Evolutionary conservation across 1,140 invertebrate species (phyloP).

Genomic region (Scaptomyza pallida): DNA sequence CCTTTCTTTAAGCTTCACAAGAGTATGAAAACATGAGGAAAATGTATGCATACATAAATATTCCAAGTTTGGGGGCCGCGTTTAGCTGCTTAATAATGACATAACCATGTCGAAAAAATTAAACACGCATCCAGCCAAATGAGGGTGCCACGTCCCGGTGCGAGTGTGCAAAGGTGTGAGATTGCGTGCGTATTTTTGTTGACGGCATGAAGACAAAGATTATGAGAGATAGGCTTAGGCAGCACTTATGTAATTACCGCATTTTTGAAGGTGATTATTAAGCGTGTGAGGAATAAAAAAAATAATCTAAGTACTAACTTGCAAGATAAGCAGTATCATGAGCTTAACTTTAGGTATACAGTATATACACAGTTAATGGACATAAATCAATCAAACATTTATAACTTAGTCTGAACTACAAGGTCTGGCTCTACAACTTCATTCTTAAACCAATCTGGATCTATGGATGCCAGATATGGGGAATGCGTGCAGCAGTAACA

Average conservation of each 20-base stretch:
- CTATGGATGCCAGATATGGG: too few species aligned
- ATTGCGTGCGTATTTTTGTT: slow-evolving; percentile 7
- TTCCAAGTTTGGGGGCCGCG: slow-evolving; percentile 11
- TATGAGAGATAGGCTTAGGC: slow-evolving; percentile 35
- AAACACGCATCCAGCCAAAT: slow-evolving; percentile 12
- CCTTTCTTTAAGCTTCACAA: neutral
- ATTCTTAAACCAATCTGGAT: too few species aligned
- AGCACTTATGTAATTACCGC: slow-evolving; percentile 51
- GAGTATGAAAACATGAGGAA: neutral
- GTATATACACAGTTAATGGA: too few species aligned
- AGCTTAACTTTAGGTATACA: neutral
- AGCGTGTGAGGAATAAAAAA: neutral
- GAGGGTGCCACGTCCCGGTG: slow-evolving; percentile 2
- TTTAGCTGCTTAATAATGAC: slow-evolving; percentile 30
- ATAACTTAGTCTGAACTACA: too few species aligned
- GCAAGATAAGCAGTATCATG: too few species aligned
- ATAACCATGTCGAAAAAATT: slow-evolving; percentile 30
- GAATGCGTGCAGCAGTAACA: too few species aligned
- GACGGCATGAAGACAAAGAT: slow-evolving; percentile 23
- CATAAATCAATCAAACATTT: too few species aligned
- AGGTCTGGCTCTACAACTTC: too few species aligned
- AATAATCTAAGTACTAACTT: too few species aligned
- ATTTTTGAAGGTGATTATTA: slow-evolving; percentile 35
- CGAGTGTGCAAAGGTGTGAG: slow-evolving; percentile 3
- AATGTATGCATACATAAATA: neutral